A percentile compares a stretch with the other conserved stretches of the same genome.
Conservation (phyloP, 2,113 vertebrate species). For the Halichoeres trimaculatus region DNA sequence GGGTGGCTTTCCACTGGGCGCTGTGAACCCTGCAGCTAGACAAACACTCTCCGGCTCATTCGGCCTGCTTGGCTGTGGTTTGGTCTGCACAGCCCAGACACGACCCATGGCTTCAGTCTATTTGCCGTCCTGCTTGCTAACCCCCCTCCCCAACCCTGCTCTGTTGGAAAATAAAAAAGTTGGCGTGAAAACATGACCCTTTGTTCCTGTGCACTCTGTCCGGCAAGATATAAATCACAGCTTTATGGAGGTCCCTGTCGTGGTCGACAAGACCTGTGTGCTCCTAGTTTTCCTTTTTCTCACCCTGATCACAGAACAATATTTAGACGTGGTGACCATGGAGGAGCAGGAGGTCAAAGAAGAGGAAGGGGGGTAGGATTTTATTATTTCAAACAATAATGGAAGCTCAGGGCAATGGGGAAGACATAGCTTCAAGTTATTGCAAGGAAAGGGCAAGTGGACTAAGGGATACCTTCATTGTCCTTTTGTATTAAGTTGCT, state of each 20-base stretch:
- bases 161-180: constrained; percentile 66
- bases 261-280: constrained; percentile 65
- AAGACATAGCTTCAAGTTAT: constrained; percentile 10
- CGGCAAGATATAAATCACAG: constrained; percentile 82
- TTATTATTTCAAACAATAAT: constrained; percentile 78
- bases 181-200: constrained; percentile 65
- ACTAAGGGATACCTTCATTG: background rate
- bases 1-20: constrained; percentile 82
- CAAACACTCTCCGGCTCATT: constrained; percentile 78
- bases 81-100: constrained; percentile 66
- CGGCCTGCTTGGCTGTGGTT: constrained; percentile 66
- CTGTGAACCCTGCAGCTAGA: constrained; percentile 77
- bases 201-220: constrained; percentile 67
- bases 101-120: constrained; percentile 71
- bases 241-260: constrained; percentile 73
- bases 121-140: constrained; percentile 68
- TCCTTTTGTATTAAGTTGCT: background rate
- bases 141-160: constrained; percentile 13
- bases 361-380: constrained; percentile 70
- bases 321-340: constrained; percentile 78
- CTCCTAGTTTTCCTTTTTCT: constrained; percentile 75
- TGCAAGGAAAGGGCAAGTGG: constrained; percentile 10
- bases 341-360: constrained; percentile 28
- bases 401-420: constrained; percentile 35
- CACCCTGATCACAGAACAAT: constrained; percentile 83